Percentiles rank a stretch among this genome's conserved stretches.
phyloP scores from a whole-genome alignment of 2,113 vertebrate species.

The Noturus placidus region DNA sequence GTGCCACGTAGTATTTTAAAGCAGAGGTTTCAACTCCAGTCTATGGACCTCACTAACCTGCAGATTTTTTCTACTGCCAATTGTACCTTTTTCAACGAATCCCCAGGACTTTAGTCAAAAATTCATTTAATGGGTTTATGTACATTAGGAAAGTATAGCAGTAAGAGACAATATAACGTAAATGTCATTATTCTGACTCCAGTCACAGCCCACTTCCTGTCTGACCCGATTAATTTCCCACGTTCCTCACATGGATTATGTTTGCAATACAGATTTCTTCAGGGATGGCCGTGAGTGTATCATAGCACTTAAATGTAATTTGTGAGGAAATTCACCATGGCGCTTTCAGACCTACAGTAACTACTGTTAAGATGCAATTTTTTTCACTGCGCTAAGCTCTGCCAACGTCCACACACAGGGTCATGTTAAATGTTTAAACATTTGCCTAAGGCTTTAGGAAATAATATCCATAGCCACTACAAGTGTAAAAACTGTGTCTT shows the following conservation, averaged over 20 bases:
- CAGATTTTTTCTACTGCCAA: not conserved
- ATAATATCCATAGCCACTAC: not conserved
- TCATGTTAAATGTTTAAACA: not conserved
- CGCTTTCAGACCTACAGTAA: not conserved
- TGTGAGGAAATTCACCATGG: not conserved
- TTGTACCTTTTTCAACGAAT: not conserved
- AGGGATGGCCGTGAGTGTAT: not conserved
- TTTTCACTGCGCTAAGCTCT: not conserved
- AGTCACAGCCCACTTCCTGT: not conserved
- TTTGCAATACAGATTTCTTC: constrained; percentile 1
- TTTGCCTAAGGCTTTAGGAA: not conserved
- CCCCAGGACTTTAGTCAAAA: not conserved
- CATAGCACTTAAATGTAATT: not conserved
- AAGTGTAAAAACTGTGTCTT: not conserved
- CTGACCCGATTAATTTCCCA: not conserved
- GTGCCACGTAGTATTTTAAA: not conserved
- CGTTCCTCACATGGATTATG: constrained; percentile 1
- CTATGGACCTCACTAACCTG: not conserved
- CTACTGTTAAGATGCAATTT: not conserved
- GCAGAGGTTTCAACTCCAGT: not conserved
- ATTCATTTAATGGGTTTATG: not conserved
- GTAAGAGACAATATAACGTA: not conserved
- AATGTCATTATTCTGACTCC: not conserved
- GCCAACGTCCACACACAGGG: not conserved
- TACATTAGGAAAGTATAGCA: not conserved